These are phyloP conservation scores for Carlito syrichta DNA, from an alignment of 2,113 vertebrate species.

Conservation along the genomic window DNA sequence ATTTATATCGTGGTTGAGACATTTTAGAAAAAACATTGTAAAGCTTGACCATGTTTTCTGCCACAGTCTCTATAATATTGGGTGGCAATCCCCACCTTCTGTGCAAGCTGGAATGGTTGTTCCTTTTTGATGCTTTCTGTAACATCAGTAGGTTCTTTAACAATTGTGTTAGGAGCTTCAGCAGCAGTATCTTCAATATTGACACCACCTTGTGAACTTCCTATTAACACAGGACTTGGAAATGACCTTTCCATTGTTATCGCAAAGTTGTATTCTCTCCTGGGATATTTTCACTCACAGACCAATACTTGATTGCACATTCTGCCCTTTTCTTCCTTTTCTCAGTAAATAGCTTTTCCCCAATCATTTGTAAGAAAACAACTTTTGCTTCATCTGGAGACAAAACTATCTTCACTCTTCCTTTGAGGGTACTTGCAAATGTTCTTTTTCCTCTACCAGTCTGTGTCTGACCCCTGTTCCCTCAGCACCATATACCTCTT, in stretches of 20 bases:
- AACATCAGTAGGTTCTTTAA: constrained; percentile 95
- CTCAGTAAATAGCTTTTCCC: constrained; percentile 96
- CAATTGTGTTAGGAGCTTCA: constrained; percentile 94
- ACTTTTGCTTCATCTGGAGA: constrained; percentile 97
- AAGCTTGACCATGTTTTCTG: constrained; percentile 93
- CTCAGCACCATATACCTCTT: not conserved
- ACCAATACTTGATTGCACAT: constrained; percentile 99
- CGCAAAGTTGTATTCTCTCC: constrained; percentile 98
- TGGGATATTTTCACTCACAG: constrained; percentile 96
- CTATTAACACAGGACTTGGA: constrained; percentile 94
- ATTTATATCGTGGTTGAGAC: constrained; percentile 96
- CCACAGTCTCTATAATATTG: constrained; percentile 90
- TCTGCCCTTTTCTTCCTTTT: constrained; percentile 95
- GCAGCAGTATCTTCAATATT: constrained; percentile 97
- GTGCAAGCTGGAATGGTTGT: constrained; percentile 92
- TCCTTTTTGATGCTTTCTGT: constrained; percentile 94
- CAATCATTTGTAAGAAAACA: constrained; percentile 96
- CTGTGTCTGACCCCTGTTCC: not conserved
- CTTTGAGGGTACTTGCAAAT: constrained; percentile 96
- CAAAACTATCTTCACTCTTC: constrained; percentile 97
- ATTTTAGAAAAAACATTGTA: constrained; percentile 95
- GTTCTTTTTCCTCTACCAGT: constrained; percentile 95
- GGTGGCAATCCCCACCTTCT: constrained; percentile 95
- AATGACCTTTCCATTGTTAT: constrained; percentile 97
- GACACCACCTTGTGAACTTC: constrained; percentile 96